Percentiles rank a stretch among this genome's conserved stretches.
Conservation (phyloP, 1,140 invertebrate species). For the Oryctes rhinoceros region DNA sequence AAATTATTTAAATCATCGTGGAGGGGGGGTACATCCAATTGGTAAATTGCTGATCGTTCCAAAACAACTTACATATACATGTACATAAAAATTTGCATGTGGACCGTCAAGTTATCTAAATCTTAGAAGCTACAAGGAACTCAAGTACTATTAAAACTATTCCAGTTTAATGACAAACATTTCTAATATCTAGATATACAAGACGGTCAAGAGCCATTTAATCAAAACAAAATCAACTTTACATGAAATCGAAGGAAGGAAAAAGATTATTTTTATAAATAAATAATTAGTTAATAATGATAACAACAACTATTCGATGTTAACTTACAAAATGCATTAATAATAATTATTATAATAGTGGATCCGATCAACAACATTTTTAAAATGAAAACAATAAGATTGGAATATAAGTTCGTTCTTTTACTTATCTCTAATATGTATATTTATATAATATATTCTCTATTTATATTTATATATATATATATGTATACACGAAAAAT, state of each 20-base stretch:
- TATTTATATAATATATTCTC: conserved; percentile 30
- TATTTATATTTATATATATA: conserved; percentile 7
- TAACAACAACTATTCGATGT: conserved; percentile 11
- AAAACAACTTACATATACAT: background rate
- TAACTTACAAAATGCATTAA: conserved; percentile 4
- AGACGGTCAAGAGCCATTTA: no score
- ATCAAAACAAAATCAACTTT: background rate
- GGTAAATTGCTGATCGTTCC: conserved; percentile 28
- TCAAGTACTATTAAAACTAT: no score
- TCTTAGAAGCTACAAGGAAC: no score
- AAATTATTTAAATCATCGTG: background rate
- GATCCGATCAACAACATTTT: conserved; percentile 27
- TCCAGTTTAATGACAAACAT: no score
- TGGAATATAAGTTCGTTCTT: conserved; percentile 27
- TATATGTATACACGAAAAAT: conserved; percentile 34
- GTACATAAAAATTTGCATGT: background rate
- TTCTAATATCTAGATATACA: no score
- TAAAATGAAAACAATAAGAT: conserved; percentile 24
- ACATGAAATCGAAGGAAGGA: background rate
- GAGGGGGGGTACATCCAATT: background rate
- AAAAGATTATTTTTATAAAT: background rate
- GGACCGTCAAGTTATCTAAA: no score
- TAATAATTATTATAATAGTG: conserved; percentile 1
- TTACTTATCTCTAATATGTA: conserved; percentile 16
- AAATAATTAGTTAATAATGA: background rate